Evolutionary conservation across 2,888 invertebrate genomes (phyloP).

Genomic region (Drosophila villosipedis): DNA sequence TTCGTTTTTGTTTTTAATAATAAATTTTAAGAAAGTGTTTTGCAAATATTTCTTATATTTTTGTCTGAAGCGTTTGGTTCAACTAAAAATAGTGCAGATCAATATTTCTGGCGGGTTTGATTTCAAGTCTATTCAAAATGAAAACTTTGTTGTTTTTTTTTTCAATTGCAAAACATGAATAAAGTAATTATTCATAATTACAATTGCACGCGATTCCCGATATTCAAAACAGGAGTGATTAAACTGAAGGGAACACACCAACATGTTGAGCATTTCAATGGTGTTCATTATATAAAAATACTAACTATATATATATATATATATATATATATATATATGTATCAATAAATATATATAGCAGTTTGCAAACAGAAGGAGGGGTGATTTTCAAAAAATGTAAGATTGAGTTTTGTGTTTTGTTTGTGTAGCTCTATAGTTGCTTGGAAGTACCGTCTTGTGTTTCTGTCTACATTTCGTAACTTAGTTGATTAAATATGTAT

Average conservation of each 20-base stretch:
- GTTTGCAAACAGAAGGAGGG: slow-evolving; percentile 17
- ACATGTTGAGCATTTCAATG: slow-evolving; percentile 4
- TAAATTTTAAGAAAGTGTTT: slow-evolving; percentile 34
- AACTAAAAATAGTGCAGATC: slow-evolving; percentile 45
- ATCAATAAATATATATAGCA: slow-evolving; percentile 6
- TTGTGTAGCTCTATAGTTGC: slow-evolving; percentile 75
- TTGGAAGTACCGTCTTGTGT: slow-evolving; percentile 72
- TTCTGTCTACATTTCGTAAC: slow-evolving; percentile 57
- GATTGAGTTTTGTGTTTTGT: slow-evolving; percentile 24
- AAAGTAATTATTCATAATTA: neutral
- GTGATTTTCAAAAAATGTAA: slow-evolving; percentile 17
- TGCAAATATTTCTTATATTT: slow-evolving; percentile 18
- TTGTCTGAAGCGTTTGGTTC: slow-evolving; percentile 52
- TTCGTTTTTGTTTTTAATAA: slow-evolving; percentile 29
- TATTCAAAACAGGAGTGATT: neutral
- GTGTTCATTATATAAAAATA: neutral
- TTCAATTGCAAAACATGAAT: neutral
- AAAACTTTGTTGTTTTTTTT: neutral
- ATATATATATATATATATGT: slow-evolving; percentile 1
- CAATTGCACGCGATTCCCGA: slow-evolving; percentile 1
- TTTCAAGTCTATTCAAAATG: slow-evolving; percentile 1
- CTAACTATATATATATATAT: neutral
- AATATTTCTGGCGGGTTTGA: slow-evolving; percentile 16
- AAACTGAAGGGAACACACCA: neutral
- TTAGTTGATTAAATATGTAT: slow-evolving; percentile 62